Evolutionary conservation across 2,797 vertebrate genomes (phyloP).

Genomic region (Ciconia nigra): DNA sequence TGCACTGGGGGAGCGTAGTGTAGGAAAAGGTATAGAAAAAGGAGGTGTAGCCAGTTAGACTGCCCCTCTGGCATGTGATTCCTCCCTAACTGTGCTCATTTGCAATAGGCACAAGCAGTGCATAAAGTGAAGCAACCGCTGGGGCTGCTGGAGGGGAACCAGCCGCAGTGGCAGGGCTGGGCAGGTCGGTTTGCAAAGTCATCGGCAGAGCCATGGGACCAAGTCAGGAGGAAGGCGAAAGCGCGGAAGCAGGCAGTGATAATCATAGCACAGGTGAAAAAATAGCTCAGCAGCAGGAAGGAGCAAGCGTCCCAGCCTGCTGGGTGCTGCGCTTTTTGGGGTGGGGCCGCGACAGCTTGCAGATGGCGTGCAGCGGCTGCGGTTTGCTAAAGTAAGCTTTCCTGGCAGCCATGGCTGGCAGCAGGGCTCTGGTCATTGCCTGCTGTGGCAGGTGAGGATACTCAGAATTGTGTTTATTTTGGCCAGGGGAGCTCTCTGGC

Average conservation of each 20-base stretch:
- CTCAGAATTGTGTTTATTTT: background rate
- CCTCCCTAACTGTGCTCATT: background rate
- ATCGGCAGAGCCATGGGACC: background rate
- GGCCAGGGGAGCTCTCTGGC: background rate
- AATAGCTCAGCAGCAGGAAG: background rate
- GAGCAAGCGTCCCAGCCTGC: background rate
- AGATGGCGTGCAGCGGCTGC: fast-evolving
- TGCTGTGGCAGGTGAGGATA: background rate
- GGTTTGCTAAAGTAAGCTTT: background rate
- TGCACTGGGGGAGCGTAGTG: fast-evolving
- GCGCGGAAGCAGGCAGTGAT: background rate
- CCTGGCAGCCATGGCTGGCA: background rate
- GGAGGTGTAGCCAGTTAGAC: background rate
- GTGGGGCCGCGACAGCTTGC: background rate
- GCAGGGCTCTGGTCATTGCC: background rate
- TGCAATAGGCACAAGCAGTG: background rate
- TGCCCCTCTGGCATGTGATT: background rate
- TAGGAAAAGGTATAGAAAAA: background rate
- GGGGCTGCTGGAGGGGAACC: background rate
- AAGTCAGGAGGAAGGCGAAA: background rate
- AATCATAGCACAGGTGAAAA: background rate
- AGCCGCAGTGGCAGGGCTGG: fast-evolving
- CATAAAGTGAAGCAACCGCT: background rate
- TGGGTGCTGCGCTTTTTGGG: background rate
- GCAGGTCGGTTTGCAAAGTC: fast-evolving